Percentiles rank a stretch among this genome's conserved stretches.
Conservation (phyloP, 2,113 vertebrate genomes). For the Sebastes fasciatus region DNA sequence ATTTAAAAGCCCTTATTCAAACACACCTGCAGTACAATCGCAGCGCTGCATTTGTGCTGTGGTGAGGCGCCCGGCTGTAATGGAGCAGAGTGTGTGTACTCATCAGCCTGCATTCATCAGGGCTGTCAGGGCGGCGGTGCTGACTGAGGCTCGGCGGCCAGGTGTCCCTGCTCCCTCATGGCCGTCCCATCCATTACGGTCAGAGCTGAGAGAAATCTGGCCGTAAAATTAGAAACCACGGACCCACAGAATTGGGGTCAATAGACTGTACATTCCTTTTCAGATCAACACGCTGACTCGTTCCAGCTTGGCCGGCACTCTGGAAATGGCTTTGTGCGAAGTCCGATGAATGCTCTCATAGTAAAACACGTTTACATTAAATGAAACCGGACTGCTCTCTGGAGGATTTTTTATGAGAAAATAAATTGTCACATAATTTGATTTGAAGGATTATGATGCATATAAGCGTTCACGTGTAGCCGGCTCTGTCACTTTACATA, state of each 20-base stretch:
- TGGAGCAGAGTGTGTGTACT: slow-evolving; percentile 1
- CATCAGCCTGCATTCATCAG: slow-evolving; percentile 68
- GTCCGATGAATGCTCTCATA: not conserved
- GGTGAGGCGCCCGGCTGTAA: slow-evolving; percentile 20
- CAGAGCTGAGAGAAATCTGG: slow-evolving; percentile 54
- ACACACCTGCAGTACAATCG: not conserved
- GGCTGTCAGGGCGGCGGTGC: slow-evolving; percentile 55
- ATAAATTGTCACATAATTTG: not conserved
- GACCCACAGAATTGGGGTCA: slow-evolving; percentile 68
- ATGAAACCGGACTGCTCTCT: not conserved
- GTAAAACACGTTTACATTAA: not conserved
- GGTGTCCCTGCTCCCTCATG: slow-evolving; percentile 65
- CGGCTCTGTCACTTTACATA: not conserved
- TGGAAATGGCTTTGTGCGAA: not conserved
- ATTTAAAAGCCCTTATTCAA: slow-evolving; percentile 5
- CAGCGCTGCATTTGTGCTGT: not conserved
- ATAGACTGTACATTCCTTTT: slow-evolving; percentile 49
- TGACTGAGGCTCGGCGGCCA: slow-evolving; percentile 65
- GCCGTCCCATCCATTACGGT: slow-evolving; percentile 61
- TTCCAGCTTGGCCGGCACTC: slow-evolving; percentile 9
- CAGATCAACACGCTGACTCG: slow-evolving; percentile 40
- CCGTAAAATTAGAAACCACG: slow-evolving; percentile 63
- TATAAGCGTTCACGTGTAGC: not conserved
- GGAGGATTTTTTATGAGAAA: not conserved
- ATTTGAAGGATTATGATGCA: not conserved